These are phyloP conservation scores for Notiomystis cincta DNA, from an alignment of 2,113 vertebrate genomes.

Conservation along the genomic window DNA sequence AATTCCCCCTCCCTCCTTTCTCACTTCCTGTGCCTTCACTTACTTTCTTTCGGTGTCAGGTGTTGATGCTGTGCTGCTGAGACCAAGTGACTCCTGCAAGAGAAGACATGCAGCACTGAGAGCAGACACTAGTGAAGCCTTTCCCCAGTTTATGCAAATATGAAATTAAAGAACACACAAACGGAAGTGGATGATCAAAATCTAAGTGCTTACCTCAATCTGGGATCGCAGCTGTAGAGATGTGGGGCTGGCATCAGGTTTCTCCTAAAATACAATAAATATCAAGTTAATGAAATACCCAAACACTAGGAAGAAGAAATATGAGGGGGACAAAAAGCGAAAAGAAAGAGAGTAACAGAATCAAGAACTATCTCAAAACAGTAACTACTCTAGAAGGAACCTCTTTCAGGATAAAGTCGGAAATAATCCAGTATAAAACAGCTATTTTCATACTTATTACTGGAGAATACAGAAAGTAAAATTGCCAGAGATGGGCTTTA, in stretches of 20 bases:
- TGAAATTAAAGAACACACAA: constrained; percentile 8
- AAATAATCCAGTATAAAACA: background rate
- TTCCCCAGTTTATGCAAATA: constrained; percentile 1
- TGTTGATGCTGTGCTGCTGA: constrained; percentile 87
- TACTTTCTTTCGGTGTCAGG: constrained; percentile 96
- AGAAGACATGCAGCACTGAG: constrained; percentile 46
- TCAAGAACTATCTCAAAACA: background rate
- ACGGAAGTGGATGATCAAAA: constrained; percentile 44
- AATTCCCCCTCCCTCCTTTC: background rate
- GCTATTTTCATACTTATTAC: background rate
- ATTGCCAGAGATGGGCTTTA: background rate
- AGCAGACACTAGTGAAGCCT: background rate
- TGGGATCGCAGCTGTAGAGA: constrained; percentile 90
- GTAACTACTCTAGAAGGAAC: background rate
- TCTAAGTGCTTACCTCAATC: constrained; percentile 82
- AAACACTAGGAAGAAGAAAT: constrained; percentile 37
- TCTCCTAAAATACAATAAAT: constrained; percentile 85
- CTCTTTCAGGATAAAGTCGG: background rate
- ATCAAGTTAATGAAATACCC: constrained; percentile 50
- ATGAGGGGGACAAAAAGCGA: background rate
- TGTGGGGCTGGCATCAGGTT: constrained; percentile 81
- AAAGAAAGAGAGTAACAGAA: background rate
- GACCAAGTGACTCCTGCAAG: constrained; percentile 88
- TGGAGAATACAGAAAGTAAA: background rate
- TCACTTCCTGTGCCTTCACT: constrained; percentile 48